Evolutionary conservation across 1,140 invertebrate species (phyloP), one percentile per base, ranked within the genome.

Genomic region (Lordiphosa collinella): DNA sequence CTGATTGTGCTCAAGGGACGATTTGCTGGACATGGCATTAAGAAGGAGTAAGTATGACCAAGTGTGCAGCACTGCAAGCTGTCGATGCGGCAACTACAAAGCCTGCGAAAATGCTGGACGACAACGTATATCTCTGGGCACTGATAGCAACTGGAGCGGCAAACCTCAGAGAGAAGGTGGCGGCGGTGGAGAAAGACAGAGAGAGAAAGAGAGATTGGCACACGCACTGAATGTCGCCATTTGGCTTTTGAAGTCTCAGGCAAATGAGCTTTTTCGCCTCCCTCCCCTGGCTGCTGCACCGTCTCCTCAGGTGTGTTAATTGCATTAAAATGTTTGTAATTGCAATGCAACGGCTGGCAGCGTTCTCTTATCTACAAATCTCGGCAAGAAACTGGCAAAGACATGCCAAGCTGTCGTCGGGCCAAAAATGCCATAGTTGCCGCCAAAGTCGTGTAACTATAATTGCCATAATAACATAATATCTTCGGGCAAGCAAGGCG

Each of bases 321-420:
- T 82, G 78, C 78, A 82, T 82, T 84, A 82, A 82, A 82, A 82
- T 82, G 78, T 84, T 84, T 84, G 79, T 85, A 85, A 84, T 84
- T 84, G 78, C 79, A 72, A 69, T 70, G 75, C 65, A 55, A 25
- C 34, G 40, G 51, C 61, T 32, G n/a, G 50, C 53, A 48, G 35
- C 34, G 12, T 43, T 40, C 41, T 35, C 50, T 67, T 54, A 43
- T 41, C 52, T 59, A 47, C 51, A 56, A 57, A 52, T 67, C 53
- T 52, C 66, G 22, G 16, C 36, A 51, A 70, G 41, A 44, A 44
- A 44, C 40, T 43, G 18, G 43, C 25, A 48, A 50, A 52, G 58
- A 63, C 65, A 69, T 70, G 65, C 57, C 47, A 60, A 63, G 67
- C 66, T 70, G 67, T 70, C 66, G 64, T 69, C 64, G 64, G 35